A percentile compares a stretch with the other conserved stretches of the same genome.
Conservation (phyloP, 2,888 invertebrate species). For the Buathra laborator region DNA sequence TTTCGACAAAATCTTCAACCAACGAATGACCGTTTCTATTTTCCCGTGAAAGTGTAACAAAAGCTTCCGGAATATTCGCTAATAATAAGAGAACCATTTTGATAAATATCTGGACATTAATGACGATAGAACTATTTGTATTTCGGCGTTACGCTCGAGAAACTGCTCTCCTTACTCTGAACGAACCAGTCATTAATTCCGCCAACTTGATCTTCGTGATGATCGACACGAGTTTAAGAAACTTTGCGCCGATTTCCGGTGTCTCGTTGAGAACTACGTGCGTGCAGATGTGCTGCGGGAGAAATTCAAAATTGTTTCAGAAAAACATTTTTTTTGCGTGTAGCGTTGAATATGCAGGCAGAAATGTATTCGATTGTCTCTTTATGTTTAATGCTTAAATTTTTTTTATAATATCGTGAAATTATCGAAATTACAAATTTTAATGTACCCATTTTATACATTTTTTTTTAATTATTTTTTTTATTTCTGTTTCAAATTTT, state of each 20-base stretch:
- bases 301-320: constrained; percentile 53
- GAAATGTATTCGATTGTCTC: no score
- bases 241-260: constrained; percentile 87
- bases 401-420: no score
- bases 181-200: constrained; percentile 88
- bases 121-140: not conserved
- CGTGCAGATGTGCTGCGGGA: constrained; percentile 90
- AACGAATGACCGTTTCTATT: constrained; percentile 87
- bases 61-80: constrained; percentile 89
- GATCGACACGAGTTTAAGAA: constrained; percentile 88
- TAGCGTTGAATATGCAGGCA: not conserved
- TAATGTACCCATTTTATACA: no score
- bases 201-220: constrained; percentile 87
- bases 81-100: constrained; percentile 51
- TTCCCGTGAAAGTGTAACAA: constrained; percentile 89
- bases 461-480: no score
- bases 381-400: no score
- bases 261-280: constrained; percentile 89
- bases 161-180: no score
- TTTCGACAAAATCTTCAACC: constrained; percentile 87
- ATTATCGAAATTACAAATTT: no score
- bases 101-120: not conserved
- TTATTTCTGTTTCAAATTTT: no score
- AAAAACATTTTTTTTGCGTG: not conserved
- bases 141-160: constrained; percentile 86